A percentile compares a stretch with the other conserved stretches of the same genome.
Evolutionary conservation across 2,797 vertebrate species (phyloP).

Genomic region (Taeniopygia guttata): DNA sequence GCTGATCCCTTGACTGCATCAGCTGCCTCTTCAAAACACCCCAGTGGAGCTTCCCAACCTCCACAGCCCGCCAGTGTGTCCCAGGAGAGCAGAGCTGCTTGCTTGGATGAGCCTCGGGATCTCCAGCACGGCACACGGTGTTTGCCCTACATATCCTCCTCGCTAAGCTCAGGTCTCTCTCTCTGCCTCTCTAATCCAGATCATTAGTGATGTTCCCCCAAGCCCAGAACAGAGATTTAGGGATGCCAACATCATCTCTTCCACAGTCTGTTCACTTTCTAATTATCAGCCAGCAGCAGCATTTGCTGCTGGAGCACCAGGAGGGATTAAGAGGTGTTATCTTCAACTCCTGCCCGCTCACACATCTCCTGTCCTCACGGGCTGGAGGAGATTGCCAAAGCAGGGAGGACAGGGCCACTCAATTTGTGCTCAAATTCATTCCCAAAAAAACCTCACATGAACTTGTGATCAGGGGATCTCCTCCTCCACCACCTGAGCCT

Average conservation of each 20-base stretch:
- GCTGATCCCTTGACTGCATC: background rate
- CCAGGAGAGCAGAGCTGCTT: fast-evolving
- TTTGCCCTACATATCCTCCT: background rate
- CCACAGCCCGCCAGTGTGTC: fast-evolving
- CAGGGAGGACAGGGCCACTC: background rate
- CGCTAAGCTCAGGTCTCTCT: fast-evolving
- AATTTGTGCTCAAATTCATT: background rate
- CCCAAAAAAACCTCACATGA: background rate
- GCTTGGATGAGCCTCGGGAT: fast-evolving
- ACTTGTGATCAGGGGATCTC: background rate
- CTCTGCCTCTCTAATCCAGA: background rate
- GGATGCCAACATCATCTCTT: background rate
- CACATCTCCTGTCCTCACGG: background rate
- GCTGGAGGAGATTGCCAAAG: background rate
- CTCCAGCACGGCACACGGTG: fast-evolving
- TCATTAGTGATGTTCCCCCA: background rate
- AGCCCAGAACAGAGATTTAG: background rate
- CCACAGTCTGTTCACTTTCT: background rate
- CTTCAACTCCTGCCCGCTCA: background rate
- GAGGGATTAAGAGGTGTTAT: background rate
- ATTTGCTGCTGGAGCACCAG: background rate
- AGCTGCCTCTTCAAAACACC: background rate
- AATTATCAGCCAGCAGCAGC: background rate
- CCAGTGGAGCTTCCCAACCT: background rate
- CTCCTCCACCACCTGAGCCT: background rate